These are phyloP conservation scores for Heliconius erato DNA, from an alignment of 2,888 invertebrate species.

Conservation along the genomic window DNA sequence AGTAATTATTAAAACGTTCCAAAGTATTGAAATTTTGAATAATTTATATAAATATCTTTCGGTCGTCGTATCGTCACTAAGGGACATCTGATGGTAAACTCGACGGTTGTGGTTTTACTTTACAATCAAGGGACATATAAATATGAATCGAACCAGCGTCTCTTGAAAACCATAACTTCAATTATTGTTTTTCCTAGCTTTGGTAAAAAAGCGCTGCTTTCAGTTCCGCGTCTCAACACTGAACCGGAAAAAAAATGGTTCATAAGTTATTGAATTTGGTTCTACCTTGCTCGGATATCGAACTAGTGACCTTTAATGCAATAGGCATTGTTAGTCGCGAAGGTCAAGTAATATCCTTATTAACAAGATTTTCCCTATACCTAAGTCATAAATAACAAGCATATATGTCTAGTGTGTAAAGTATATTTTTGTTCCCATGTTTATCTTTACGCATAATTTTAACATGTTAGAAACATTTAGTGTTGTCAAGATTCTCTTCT, in stretches of 20 bases:
- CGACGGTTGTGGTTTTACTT: no score
- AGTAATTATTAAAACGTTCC: no score
- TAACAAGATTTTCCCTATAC: conserved; percentile 12
- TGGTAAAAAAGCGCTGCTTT: not conserved
- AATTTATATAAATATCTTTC: no score
- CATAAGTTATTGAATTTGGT: not conserved
- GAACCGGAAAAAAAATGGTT: not conserved
- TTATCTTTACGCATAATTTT: not conserved
- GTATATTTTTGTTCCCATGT: not conserved
- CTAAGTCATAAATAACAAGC: conserved; percentile 2
- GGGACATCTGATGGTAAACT: no score
- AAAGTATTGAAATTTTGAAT: no score
- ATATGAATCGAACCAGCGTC: no score
- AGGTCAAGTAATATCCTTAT: conserved; percentile 10
- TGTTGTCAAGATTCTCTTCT: not conserved
- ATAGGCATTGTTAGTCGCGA: not conserved
- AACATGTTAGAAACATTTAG: not conserved
- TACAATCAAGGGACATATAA: no score
- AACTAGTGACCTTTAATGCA: conserved; percentile 12
- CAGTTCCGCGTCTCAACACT: not conserved
- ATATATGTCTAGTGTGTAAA: not conserved
- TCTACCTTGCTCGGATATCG: conserved; percentile 14
- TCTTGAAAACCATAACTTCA: not conserved
- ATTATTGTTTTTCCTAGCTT: not conserved
- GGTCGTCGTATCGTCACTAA: no score